A percentile compares a stretch with the other conserved stretches of the same genome.
These are phyloP conservation scores for Dascyllus trimaculatus DNA, from an alignment of 2,113 vertebrate genomes.

Conservation along the genomic window DNA sequence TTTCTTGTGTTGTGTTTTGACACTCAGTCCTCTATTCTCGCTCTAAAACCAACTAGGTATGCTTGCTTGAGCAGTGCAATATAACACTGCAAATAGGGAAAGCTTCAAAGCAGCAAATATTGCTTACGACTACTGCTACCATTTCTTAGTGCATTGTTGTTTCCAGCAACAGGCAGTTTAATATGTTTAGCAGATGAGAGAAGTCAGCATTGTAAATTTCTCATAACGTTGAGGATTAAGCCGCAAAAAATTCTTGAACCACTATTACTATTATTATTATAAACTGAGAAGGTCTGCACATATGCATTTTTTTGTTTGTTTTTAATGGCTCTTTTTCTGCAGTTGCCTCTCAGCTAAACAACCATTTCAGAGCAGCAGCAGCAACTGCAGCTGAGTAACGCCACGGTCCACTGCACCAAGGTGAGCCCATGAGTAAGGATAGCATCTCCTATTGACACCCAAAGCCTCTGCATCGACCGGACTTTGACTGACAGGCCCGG, in stretches of 20 bases:
- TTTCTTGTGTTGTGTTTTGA: not conserved
- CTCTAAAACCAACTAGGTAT: not conserved
- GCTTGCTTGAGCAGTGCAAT: not conserved
- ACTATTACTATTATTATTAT: not conserved
- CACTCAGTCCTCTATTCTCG: not conserved
- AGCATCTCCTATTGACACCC: slow-evolving; percentile 75
- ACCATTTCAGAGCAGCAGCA: slow-evolving; percentile 24
- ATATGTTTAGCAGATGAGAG: too few species aligned
- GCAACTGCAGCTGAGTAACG: slow-evolving; percentile 25
- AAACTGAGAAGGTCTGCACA: not conserved
- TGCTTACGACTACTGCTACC: too few species aligned
- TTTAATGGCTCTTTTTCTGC: not conserved
- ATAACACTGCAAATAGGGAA: not conserved
- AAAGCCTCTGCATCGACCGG: slow-evolving; percentile 69
- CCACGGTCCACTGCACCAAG: slow-evolving; percentile 67
- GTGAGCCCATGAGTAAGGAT: slow-evolving; percentile 67
- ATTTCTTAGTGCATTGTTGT: too few species aligned
- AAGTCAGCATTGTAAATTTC: too few species aligned
- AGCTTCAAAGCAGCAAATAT: not conserved
- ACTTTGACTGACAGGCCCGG: slow-evolving; percentile 71
- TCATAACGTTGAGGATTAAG: too few species aligned
- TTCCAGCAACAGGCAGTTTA: too few species aligned
- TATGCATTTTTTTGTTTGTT: not conserved
- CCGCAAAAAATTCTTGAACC: too few species aligned
- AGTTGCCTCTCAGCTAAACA: slow-evolving; percentile 15